Conservation (phyloP, 2,797 vertebrate genomes). For the Rhodeus uyekii region DNA sequence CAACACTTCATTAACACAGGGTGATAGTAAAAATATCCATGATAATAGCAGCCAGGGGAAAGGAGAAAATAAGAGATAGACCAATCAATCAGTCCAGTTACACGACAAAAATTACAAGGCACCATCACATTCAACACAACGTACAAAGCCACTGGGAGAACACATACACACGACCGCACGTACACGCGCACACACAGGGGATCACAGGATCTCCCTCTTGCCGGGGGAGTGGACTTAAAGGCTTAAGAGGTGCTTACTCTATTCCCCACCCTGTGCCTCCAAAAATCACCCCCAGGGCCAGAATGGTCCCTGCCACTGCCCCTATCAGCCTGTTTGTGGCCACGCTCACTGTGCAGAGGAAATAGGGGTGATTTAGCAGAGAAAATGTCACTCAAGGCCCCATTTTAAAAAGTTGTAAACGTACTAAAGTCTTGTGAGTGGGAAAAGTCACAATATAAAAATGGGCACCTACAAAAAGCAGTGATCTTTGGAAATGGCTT, state of each 20-base stretch:
- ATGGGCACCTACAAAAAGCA: slow-evolving; percentile 8
- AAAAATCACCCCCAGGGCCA: slow-evolving; percentile 94
- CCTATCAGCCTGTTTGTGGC: slow-evolving; percentile 91
- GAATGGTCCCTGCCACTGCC: slow-evolving; percentile 90
- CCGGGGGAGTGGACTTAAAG: slow-evolving; percentile 74
- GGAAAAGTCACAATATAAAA: slow-evolving; percentile 23
- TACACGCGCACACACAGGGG: slow-evolving; percentile 73
- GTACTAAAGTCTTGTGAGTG: slow-evolving; percentile 27
- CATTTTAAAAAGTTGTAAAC: slow-evolving; percentile 35
- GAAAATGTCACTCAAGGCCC: slow-evolving; percentile 57
- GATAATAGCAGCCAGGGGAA: slow-evolving; percentile 54
- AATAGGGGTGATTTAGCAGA: slow-evolving; percentile 78
- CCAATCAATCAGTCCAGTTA: slow-evolving; percentile 63
- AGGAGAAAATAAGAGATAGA: slow-evolving; percentile 51
- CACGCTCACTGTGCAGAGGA: slow-evolving; percentile 89
- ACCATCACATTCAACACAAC: slow-evolving; percentile 76
- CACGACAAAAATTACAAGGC: slow-evolving; percentile 79
- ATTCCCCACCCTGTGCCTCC: slow-evolving; percentile 93
- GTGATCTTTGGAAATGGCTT: slow-evolving; percentile 39
- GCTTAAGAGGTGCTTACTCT: slow-evolving; percentile 88
- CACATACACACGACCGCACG: slow-evolving; percentile 64
- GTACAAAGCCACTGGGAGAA: slow-evolving; percentile 73
- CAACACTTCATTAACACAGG: slow-evolving; percentile 76
- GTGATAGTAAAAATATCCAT: slow-evolving; percentile 62
- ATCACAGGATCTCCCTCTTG: slow-evolving; percentile 58